Conservation (phyloP, 2,797 vertebrate genomes). For the Sebastes steindachneri region DNA sequence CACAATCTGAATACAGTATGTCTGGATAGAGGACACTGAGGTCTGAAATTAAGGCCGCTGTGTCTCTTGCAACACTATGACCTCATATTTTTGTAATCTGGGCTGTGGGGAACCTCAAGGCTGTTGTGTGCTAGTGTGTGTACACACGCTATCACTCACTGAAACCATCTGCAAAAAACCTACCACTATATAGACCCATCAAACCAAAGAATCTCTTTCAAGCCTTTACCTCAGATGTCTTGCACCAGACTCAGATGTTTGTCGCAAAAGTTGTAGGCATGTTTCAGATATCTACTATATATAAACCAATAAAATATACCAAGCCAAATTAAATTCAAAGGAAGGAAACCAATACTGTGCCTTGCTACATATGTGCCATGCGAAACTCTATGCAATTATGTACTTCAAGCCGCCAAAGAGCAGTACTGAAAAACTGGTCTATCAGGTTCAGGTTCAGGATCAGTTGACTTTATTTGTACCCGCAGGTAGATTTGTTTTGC, state of each 20-base stretch:
- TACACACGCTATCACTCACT: neutral
- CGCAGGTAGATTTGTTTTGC: too few relatives aligned
- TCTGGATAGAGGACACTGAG: neutral
- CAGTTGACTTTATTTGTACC: too few relatives aligned
- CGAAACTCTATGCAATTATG: too few relatives aligned
- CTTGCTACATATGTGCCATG: too few relatives aligned
- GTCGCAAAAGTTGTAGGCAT: neutral
- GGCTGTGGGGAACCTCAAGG: neutral
- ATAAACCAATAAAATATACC: too few relatives aligned
- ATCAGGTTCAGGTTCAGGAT: too few relatives aligned
- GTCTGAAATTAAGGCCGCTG: conserved; percentile 1
- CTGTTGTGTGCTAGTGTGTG: neutral
- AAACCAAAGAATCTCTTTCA: neutral
- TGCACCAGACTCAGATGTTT: neutral
- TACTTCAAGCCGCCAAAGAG: too few relatives aligned
- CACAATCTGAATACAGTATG: neutral
- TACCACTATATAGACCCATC: neutral
- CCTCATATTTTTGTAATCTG: conserved; percentile 10
- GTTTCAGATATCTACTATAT: too few relatives aligned
- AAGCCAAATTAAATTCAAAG: too few relatives aligned
- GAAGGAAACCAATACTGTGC: too few relatives aligned
- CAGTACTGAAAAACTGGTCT: neutral
- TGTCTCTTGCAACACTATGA: neutral
- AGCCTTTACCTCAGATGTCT: neutral
- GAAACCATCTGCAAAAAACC: neutral